Evolutionary conservation across 1,140 invertebrate species (phyloP), one percentile per base, ranked within the genome.

Genomic region (Atopsyche davidsoni): DNA sequence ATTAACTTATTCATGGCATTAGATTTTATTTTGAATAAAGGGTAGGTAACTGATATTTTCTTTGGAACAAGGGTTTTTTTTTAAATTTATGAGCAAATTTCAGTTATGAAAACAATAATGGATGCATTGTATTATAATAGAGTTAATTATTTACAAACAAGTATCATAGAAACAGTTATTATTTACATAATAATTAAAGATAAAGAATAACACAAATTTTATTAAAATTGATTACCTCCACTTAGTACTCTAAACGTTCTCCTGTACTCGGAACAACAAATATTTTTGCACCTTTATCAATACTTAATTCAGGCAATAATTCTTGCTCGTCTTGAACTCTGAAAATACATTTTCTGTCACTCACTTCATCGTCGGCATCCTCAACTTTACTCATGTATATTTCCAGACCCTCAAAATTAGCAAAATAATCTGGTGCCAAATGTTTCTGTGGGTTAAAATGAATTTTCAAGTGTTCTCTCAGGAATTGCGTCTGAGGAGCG

Each of bases 381-480:
- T 62, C 53, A 1, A 69, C n/a, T 42, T 70, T 68, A 32, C 62
- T 65, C 54, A 76, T 70, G 39, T 62, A 69, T 13, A 77, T 59
- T 22, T 75, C 72, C n/a, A 80, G 52, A 21, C 71, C 59, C 47
- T 79, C 75, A 55, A 75, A 73, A 31, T 77, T 73, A 55, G 80
- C 68, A 61, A 75, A 83, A 3, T 74, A 76, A 13, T 83, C 83
- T 3, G 83, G 76, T 46, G 71, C 76, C 11, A 79, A 66, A 41
- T 74, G 65, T 60, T 79, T 79, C 23, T 72, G 70, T 51, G 70
- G 69, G 55, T 73, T 75, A 62, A 91, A 90, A 66, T 92, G 89
- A 18, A 87, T 69, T 65, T 86, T 87, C 18, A 83, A 75, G 66
- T 92, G 88, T 48, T 91, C 87, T n/a, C 79, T 71, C 4, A 89